Percentiles rank a stretch among this genome's conserved stretches.
phyloP scores from a whole-genome alignment of 2,113 vertebrate species.

The Tenebrosternarchus preto region DNA sequence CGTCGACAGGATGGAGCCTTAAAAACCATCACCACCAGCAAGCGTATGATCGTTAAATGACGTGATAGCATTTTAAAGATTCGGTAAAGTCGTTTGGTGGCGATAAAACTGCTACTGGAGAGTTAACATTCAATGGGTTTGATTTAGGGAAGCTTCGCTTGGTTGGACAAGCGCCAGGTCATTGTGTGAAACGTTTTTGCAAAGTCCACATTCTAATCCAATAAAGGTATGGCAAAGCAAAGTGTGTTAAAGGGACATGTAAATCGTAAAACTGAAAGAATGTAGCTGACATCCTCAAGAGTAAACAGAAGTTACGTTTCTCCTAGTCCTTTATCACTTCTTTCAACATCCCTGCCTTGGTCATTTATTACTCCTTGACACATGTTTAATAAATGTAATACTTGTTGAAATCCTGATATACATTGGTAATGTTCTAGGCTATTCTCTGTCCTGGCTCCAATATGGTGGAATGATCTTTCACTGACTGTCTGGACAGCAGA shows the following conservation, averaged over 20 bases:
- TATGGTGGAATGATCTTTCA: no score
- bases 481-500: no score
- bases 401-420: neutral
- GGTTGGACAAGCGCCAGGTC: no score
- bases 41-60: neutral
- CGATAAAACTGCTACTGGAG: neutral
- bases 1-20: neutral
- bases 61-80: no score
- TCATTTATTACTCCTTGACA: constrained; percentile 6
- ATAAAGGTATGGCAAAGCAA: neutral
- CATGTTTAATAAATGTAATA: neutral
- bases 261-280: neutral
- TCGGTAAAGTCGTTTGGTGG: neutral
- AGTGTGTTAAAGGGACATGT: neutral
- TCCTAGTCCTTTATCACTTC: constrained; percentile 1
- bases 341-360: neutral
- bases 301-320: constrained; percentile 24
- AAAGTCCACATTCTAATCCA: neutral
- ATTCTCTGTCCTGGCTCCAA: no score
- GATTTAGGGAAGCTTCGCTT: no score
- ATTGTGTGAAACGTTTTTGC: no score
- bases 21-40: neutral
- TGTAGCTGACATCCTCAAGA: constrained; percentile 27
- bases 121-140: neutral
- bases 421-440: no score